Conservation (phyloP, 2,113 vertebrate genomes). For the Stigmatopora argus region DNA sequence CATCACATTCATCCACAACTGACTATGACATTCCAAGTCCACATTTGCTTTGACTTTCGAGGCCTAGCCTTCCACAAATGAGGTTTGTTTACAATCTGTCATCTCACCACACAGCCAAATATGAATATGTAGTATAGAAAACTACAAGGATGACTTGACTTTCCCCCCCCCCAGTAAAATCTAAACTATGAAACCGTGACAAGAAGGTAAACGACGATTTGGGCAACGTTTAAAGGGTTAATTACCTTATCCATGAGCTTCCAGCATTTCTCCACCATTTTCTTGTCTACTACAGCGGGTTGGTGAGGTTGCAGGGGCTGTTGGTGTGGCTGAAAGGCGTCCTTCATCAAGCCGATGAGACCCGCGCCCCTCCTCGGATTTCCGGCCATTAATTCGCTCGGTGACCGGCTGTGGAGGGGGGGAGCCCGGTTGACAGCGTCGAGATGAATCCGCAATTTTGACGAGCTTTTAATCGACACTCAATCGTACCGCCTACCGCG, state of each 20-base stretch:
- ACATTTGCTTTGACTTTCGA: not conserved
- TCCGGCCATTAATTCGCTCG: constrained; percentile 74
- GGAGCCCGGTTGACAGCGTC: constrained; percentile 33
- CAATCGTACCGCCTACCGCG: not conserved
- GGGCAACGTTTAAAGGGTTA: not conserved
- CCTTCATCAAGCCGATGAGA: constrained; percentile 95
- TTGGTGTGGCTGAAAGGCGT: constrained; percentile 95
- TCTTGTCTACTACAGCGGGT: constrained; percentile 89
- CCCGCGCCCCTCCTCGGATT: constrained; percentile 84
- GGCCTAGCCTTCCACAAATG: not conserved
- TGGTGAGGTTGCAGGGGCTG: constrained; percentile 86
- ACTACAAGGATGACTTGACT: too few relatives aligned
- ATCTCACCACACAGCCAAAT: not conserved
- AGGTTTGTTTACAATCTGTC: not conserved
- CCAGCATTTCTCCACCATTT: constrained; percentile 97
- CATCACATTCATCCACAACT: too few relatives aligned
- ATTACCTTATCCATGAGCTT: constrained; percentile 96
- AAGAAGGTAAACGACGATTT: not conserved
- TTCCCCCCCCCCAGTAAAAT: too few relatives aligned
- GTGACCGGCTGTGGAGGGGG: constrained; percentile 46
- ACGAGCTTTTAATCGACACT: constrained; percentile 21
- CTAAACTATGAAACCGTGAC: too few relatives aligned
- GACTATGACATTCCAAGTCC: not conserved
- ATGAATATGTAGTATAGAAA: not conserved
- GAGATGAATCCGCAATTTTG: constrained; percentile 12